Evolutionary conservation across 1,140 invertebrate species (phyloP).

Genomic region (Pseudomyrmex cubaensis): DNA sequence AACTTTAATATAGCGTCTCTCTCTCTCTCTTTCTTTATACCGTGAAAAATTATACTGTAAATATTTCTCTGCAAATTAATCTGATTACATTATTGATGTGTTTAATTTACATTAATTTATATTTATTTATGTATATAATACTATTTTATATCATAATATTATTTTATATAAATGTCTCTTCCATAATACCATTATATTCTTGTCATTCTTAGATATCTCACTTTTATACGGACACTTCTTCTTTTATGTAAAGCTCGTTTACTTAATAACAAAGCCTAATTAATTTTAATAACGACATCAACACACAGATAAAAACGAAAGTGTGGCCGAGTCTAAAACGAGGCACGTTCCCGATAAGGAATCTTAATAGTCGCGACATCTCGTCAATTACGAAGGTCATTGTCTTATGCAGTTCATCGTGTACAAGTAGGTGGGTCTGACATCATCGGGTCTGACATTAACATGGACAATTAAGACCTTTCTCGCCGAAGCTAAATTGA

Average conservation of each 20-base stretch:
- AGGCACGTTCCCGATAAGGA: conserved; percentile 5
- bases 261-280: conserved; percentile 19
- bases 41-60: not conserved
- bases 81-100: not conserved
- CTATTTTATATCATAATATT: no score
- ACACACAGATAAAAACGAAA: conserved; percentile 10
- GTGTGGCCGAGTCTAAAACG: conserved; percentile 9
- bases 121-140: no score
- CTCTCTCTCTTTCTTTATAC: not conserved
- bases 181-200: not conserved
- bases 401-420: not conserved
- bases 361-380: conserved; percentile 47
- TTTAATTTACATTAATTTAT: not conserved
- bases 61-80: not conserved
- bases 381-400: conserved; percentile 53
- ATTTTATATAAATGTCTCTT: not conserved
- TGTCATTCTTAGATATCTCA: not conserved
- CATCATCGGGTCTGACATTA: conserved; percentile 41
- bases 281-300: not conserved
- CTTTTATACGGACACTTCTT: not conserved
- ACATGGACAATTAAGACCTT: conserved; percentile 37
- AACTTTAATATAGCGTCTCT: not conserved
- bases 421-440: conserved; percentile 20
- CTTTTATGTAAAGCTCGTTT: not conserved
- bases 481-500: conserved; percentile 35